Conservation (phyloP, 2,888 invertebrate genomes). For the Diarsia rubi region DNA sequence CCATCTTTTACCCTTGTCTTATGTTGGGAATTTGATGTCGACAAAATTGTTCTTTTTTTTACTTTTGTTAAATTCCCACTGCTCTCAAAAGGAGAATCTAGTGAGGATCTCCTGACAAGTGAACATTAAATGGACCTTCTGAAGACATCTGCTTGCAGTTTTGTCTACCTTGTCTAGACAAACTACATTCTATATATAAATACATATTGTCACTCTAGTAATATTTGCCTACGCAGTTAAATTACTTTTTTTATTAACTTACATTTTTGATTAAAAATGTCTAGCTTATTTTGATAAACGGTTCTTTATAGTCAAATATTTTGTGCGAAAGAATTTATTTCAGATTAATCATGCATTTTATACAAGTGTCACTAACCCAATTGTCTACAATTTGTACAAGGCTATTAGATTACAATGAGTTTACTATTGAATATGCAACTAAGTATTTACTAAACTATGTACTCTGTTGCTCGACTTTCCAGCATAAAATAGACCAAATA, state of each 20-base stretch:
- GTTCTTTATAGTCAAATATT: neutral
- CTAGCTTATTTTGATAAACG: slow-evolving; percentile 5
- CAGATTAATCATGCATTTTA: neutral
- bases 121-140: slow-evolving; percentile 11
- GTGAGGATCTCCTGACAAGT: neutral
- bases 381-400: neutral
- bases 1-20: too few relatives aligned
- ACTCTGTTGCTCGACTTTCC: neutral
- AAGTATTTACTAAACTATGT: neutral
- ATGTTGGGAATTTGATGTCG: neutral
- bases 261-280: neutral
- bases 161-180: slow-evolving; percentile 44
- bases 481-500: neutral
- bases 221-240: slow-evolving; percentile 5
- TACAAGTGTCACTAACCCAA: neutral
- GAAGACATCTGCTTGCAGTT: neutral
- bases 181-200: slow-evolving; percentile 33
- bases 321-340: neutral
- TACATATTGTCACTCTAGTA: slow-evolving; percentile 19
- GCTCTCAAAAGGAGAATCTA: neutral
- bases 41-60: neutral
- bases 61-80: neutral
- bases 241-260: slow-evolving; percentile 18
- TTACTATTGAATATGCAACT: neutral
- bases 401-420: neutral